Conservation (phyloP, 2,113 vertebrate genomes). For the Myotis yumanensis region DNA sequence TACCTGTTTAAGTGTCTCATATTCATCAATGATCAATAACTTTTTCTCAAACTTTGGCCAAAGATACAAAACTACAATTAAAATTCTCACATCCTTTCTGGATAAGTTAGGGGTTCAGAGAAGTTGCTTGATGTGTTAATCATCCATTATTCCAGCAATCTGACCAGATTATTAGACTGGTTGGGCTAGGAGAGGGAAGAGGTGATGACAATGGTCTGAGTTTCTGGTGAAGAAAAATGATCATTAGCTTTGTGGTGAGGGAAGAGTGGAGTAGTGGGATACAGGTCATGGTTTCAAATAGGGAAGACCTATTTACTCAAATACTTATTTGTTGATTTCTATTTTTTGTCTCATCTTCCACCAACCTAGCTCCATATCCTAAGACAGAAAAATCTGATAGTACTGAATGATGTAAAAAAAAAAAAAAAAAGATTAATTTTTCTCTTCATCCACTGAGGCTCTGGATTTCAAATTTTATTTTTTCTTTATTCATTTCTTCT, state of each 20-base stretch:
- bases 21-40: not conserved
- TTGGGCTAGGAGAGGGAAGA: not conserved
- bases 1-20: not conserved
- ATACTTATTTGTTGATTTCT: not conserved
- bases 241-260: not conserved
- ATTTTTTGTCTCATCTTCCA: constrained; percentile 40
- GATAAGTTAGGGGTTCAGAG: not conserved
- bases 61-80: constrained; percentile 1
- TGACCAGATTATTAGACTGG: not conserved
- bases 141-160: not conserved
- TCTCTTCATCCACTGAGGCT: not conserved
- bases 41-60: constrained; percentile 23
- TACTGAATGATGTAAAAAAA: not conserved
- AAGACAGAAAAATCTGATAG: constrained; percentile 39
- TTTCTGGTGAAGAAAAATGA: not conserved
- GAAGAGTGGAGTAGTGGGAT: not conserved
- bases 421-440: not conserved
- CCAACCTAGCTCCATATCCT: not conserved
- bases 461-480: constrained; percentile 44
- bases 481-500: constrained; percentile 34
- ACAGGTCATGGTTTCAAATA: not conserved
- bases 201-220: not conserved
- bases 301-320: constrained; percentile 34
- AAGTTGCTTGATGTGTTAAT: not conserved
- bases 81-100: constrained; percentile 27